Base-by-base conservation (phyloP, 64 coral and sea anemone genomes). In the Actinia tenebrosa region DNA sequence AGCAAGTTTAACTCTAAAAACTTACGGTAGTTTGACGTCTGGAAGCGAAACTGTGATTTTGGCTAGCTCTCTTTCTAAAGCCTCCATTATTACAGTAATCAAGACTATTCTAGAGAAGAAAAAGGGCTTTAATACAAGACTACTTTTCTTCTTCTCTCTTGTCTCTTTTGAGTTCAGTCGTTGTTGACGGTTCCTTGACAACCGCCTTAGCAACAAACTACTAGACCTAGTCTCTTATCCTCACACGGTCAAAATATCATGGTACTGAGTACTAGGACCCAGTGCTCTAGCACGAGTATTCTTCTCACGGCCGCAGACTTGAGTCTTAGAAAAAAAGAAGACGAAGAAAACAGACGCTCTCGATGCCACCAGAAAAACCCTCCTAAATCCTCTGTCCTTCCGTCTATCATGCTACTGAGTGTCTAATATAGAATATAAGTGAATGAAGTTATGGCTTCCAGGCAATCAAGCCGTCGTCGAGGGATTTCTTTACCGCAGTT, bases 41-140 rank as follows among this genome's bases (percentile, higher is more conserved):
- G 94, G 94, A 22, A 88, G 77, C 9, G 88, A 93, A 45, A 96
- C 94, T 93, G 85, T 89, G 78, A 96, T 96, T 68, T 93, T 96
- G 0, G 94, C 94, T 45, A 96, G 89, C 79, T 96, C 94, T 61
- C 88, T 96, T 69, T 96, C 78, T 30, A 96, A 87, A 60, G 84
- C 58, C 44, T 96, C 94, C 94, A 96, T 96, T 64, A 86, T 54
- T 27, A 6, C 22, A 16, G 79, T 45, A 22, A 81, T 81, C 79
- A 23, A 22, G 44, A 52, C 7, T 71, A 53, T 42, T 75, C n/a
- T 75, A 42, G 26, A 75, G 13, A 26, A 14, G 13, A 30, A 75
- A 75, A 43, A 75, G 1, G 9, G 23, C 69, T 75, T 37, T 22
- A 80, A 46, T 53, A 15, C 26, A 87, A 17, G 60, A 43, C 44